These are phyloP conservation scores for Nezara viridula DNA, from an alignment of 2,888 invertebrate species.

Conservation along the genomic window DNA sequence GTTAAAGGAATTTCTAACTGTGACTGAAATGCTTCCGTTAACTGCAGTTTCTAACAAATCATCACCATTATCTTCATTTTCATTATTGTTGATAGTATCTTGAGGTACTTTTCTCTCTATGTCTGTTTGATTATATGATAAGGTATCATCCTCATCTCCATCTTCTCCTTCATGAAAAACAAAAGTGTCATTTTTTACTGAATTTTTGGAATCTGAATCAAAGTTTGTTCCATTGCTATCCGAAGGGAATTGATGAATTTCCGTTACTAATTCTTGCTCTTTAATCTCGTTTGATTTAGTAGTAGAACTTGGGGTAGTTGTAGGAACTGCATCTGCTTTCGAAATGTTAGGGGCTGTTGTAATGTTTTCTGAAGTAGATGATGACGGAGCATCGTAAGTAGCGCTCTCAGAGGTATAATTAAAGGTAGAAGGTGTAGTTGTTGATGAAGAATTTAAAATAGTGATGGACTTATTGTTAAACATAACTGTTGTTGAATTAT, in stretches of 20 bases:
- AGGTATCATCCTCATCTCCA: constrained; percentile 45
- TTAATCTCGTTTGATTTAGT: constrained; percentile 48
- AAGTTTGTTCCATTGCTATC: constrained; percentile 50
- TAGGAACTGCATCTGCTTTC: neutral
- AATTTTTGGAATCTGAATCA: constrained; percentile 22
- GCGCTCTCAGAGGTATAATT: neutral
- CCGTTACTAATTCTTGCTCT: constrained; percentile 32
- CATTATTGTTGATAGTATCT: constrained; percentile 15
- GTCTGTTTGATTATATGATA: constrained; percentile 49
- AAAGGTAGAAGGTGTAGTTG: neutral
- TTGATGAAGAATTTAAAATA: neutral
- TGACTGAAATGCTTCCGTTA: neutral
- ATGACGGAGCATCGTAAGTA: neutral
- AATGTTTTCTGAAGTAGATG: constrained; percentile 5
- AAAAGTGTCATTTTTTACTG: constrained; percentile 44
- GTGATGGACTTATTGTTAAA: neutral
- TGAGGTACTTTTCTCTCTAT: constrained; percentile 38
- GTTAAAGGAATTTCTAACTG: neutral
- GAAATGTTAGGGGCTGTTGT: neutral
- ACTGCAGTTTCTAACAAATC: constrained; percentile 39
- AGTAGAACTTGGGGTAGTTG: constrained; percentile 33
- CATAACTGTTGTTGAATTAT: neutral
- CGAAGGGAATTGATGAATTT: constrained; percentile 12
- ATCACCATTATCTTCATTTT: constrained; percentile 43
- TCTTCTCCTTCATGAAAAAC: neutral